Base-by-base conservation (phyloP, 1,140 invertebrate species). In the Parasteatoda tepidariorum region DNA sequence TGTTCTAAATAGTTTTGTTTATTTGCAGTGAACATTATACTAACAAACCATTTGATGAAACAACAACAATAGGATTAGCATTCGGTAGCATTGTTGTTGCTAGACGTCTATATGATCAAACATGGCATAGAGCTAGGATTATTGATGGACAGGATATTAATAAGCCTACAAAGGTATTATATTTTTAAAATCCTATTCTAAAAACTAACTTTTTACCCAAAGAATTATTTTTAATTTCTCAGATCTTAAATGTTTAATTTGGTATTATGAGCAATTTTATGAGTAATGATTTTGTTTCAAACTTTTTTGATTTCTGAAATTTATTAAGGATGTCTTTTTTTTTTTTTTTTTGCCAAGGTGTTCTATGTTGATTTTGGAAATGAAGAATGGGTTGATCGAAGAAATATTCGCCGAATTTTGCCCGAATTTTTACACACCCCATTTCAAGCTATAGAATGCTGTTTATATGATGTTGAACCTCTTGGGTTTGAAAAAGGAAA, bases 391-490 rank as follows among this genome's bases (percentile, higher is more conserved):
- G 67, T 83, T 71, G 31, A 59, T 28, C 28, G 70, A 34, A 74
- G 54, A 67, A 41, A 38, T 22, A 74, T 83, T 59, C 59, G 70
- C 13, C 15, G 55, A 34, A 83, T 83, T 55, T 13, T 48, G 9
- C 70, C 70, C 38, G 22, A 74, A 30, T 83, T 26, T 57, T 30
- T 75, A 5, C 24, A 57, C 30, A 55, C 61, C 2, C 81, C 81
- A 5, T 83, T 83, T 59, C 81, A 83, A 75, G 81, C 81, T 57
- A 15, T 83, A n/a, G 70, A 83, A 67, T 83, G 81, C 31, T 26
- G 22, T 38, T 55, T 83, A 9, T 64, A 68, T 33, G 67, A 83
- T 59, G 28, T 83, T 30, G 67, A 71, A 33, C 78, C 78, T 22
- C 34, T 61, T 22, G 57, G 38, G 9, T 71, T 22, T 82, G 78